Evolutionary conservation across 2,888 invertebrate genomes (phyloP), one percentile per base, ranked within the genome.

Genomic region (Gryllus longicercus): DNA sequence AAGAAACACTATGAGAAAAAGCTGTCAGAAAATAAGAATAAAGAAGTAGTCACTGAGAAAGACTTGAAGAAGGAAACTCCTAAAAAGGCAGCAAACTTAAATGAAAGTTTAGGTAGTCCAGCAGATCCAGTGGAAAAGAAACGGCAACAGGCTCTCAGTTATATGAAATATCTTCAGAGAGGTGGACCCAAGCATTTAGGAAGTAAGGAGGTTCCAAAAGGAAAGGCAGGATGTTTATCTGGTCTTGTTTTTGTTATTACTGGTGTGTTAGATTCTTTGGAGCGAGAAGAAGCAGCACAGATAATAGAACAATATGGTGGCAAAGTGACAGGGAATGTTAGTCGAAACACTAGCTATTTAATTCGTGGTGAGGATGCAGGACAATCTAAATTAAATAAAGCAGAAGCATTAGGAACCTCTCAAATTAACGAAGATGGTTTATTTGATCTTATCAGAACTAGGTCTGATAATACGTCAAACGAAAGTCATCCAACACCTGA

Each of bases 351-450:
- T 11, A 92, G 92, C 84, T 97, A 95, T 86, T 86, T 98, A 2
- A 89, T 98, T 38, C 91, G 93, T 3, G 98, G 98, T 0, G 93
- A 95, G 79, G 95, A 97, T 79, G 90, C 96, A 1, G 98, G 97
- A 0, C 94, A 94, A 11, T 90, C 94, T 8, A 98, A 98, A 89
- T 86, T 95, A 76, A 90, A 91, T 0, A 96, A 96, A 87, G 94
- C 94, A 0, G 88, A 90, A 84, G 90, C 90, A 82, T 88, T 94
- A 49, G 91, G 92, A 21, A 92, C 94, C n/a, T 92, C 91, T 85
- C 90, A 92, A 79, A 88, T 97, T 50, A 91, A 90, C 82, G 97
- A 97, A 88, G 95, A 97, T 87, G 93, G 92, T 21, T 90, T 98
- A 63, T 88, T 97, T 21, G 91, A 95, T 85, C 88, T 97, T 85